Base-by-base conservation (phyloP, 2,113 vertebrate genomes). In the Lota lota region DNA sequence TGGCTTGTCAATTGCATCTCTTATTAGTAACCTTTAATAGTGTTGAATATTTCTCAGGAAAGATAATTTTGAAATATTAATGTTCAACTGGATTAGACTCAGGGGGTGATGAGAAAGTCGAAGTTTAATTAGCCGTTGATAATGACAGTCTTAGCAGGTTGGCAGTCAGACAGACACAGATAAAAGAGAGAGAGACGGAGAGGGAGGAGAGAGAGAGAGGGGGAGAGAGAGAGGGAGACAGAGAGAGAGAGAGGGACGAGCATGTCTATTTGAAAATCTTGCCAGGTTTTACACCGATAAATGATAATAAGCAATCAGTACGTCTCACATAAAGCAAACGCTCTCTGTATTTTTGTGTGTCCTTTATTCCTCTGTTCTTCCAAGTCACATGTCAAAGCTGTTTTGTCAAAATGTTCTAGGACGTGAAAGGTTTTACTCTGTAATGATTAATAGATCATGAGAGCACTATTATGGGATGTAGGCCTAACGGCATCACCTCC, bases 31-130 rank as follows among this genome's bases (percentile, higher is more conserved):
- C 18, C 53, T n/a, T 56, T 18, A 56, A 56, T 56, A 56, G 16
- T 56, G 18, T 56, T 71, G 67, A 83, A 78, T 73, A 77, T 67
- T 67, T 69, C 79, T 78, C 19, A 21, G 69, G 85, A 86, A 80
- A 81, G 72, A 81, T 78, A 71, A 81, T 78, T 88, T 73, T 80
- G 64, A 88, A 85, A 88, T 83, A 84, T 85, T 79, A 63, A 88
- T 90, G 86, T 88, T 88, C 85, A 74, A 63, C 81, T 75, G 88
- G 87, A 87, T 86, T 88, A 84, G 72, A 85, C 86, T 75, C 40
- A 47, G 77, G 51, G 82, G 75, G 65, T 84, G 85, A 89, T 85
- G 80, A 87, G 83, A 81, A 85, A 80, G 69, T 77, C 68, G 57
- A 80, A 87, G 84, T 3, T 22, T 84, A 89, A 90, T 90, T 89